These are phyloP conservation scores for Galeopterus variegatus DNA, from an alignment of 2,113 vertebrate genomes.

Conservation along the genomic window DNA sequence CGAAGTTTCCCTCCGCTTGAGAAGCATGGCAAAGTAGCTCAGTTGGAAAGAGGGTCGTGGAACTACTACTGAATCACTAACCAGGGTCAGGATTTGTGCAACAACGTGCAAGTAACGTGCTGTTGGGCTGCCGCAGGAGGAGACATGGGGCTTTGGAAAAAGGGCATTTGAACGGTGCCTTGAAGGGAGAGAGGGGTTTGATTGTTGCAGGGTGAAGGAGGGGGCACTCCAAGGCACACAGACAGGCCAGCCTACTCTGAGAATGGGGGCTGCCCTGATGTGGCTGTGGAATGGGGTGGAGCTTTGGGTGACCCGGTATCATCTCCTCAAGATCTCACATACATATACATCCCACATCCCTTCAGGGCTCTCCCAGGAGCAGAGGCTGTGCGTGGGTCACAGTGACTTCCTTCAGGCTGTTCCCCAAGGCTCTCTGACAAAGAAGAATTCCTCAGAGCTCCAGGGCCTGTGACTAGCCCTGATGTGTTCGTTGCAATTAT, in stretches of 20 bases:
- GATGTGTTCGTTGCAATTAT: background rate
- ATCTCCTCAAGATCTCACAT: background rate
- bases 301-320: background rate
- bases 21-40: background rate
- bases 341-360: background rate
- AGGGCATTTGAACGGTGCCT: rapidly evolving
- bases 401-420: too few species aligned
- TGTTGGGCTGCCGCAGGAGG: rapidly evolving
- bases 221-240: rapidly evolving
- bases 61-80: background rate
- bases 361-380: background rate
- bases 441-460: background rate
- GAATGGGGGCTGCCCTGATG: too few species aligned
- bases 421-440: background rate
- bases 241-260: background rate
- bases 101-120: too few species aligned
- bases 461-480: background rate
- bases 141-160: background rate
- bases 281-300: background rate
- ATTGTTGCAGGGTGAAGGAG: too few species aligned
- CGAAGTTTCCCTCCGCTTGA: background rate
- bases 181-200: too few species aligned
- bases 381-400: background rate
- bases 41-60: rapidly evolving
- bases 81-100: background rate